Percentiles rank a stretch among this genome's conserved stretches.
Evolutionary conservation across 2,113 vertebrate species (phyloP).

Genomic region (Ariopsis seemanni): DNA sequence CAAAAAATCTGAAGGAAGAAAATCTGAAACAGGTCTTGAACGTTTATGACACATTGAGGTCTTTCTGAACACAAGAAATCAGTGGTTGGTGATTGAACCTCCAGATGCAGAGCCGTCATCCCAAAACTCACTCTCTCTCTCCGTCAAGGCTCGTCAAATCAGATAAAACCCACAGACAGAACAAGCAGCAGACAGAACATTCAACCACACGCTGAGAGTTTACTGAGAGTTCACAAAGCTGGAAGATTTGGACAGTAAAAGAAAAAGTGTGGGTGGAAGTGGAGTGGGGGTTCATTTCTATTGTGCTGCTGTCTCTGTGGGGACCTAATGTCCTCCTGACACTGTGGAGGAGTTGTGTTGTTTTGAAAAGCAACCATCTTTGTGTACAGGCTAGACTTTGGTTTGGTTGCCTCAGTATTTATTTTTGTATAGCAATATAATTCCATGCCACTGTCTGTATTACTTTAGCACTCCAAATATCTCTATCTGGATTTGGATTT

Average conservation of each 20-base stretch:
- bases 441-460: not conserved
- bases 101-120: not conserved
- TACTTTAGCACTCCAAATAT: not conserved
- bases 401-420: not conserved
- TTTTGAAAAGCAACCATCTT: not conserved
- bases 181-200: not conserved
- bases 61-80: slow-evolving; percentile 3
- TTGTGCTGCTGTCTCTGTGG: not conserved
- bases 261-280: not conserved
- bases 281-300: not conserved
- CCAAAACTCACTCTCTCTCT: not conserved
- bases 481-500: not conserved
- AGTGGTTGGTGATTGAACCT: not conserved
- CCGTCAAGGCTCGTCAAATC: not conserved
- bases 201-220: not conserved
- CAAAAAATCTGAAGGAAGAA: not conserved
- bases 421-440: not conserved
- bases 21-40: not conserved
- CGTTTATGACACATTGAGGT: slow-evolving; percentile 22
- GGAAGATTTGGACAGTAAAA: not conserved
- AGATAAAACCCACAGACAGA: slow-evolving; percentile 1
- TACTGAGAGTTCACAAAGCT: slow-evolving; percentile 3
- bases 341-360: not conserved
- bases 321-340: not conserved
- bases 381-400: not conserved